Percentiles rank a stretch among this genome's conserved stretches.
Evolutionary conservation across 2,888 invertebrate species (phyloP).

Genomic region (Antheraea yamamai): DNA sequence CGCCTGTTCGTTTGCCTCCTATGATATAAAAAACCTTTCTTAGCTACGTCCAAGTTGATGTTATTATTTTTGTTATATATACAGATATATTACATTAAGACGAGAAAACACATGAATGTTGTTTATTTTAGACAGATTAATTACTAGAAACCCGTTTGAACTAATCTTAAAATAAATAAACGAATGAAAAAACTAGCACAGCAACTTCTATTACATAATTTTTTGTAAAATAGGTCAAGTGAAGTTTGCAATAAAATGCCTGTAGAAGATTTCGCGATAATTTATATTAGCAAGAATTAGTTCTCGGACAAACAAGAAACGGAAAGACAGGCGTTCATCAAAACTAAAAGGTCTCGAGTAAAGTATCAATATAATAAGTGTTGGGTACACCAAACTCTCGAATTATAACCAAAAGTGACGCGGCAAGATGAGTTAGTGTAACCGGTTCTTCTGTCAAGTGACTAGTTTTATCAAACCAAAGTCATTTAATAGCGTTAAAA

Average conservation of each 20-base stretch:
- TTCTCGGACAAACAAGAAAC: background rate
- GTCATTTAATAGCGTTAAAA: too few relatives aligned
- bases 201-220: background rate
- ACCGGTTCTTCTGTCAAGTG: too few relatives aligned
- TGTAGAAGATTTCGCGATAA: background rate
- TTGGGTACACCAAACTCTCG: too few relatives aligned
- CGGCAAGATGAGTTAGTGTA: too few relatives aligned
- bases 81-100: too few relatives aligned
- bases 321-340: background rate
- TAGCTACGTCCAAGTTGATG: too few relatives aligned
- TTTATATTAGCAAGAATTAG: background rate
- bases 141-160: background rate
- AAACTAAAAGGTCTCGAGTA: background rate
- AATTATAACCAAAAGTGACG: too few relatives aligned
- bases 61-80: too few relatives aligned
- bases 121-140: background rate
- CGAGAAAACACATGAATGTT: background rate
- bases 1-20: too few relatives aligned
- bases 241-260: background rate
- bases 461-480: too few relatives aligned
- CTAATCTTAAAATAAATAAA: background rate
- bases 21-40: too few relatives aligned
- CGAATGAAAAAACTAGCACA: background rate
- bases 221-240: conserved; percentile 1
- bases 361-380: too few relatives aligned